Evolutionary conservation across 2,888 invertebrate genomes (phyloP).

Genomic region (Galeruca laticollis): DNA sequence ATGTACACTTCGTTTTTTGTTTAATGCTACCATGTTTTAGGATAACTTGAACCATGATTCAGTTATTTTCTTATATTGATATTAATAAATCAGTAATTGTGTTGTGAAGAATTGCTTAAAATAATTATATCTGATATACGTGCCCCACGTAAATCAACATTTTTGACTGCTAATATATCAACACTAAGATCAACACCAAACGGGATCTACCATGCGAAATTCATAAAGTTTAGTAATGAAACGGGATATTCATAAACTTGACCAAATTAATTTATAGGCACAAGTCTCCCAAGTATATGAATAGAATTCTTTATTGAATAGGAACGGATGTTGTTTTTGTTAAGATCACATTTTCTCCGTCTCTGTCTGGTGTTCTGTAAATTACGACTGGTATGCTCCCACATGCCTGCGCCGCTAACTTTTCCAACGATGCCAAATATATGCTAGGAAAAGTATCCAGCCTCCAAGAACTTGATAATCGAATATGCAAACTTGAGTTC

Average conservation of each 20-base stretch:
- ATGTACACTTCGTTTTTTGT: too few relatives aligned
- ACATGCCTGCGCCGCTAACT: slow-evolving; percentile 11
- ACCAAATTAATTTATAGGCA: background rate
- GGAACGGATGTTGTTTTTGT: slow-evolving; percentile 24
- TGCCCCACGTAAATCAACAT: too few relatives aligned
- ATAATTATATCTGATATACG: too few relatives aligned
- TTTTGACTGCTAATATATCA: background rate
- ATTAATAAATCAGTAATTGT: too few relatives aligned
- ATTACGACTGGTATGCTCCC: slow-evolving; percentile 11
- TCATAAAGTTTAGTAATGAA: background rate
- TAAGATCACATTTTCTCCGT: slow-evolving; percentile 16
- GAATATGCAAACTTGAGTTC: too few relatives aligned
- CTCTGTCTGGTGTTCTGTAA: slow-evolving; percentile 19
- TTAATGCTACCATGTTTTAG: too few relatives aligned
- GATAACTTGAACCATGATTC: too few relatives aligned
- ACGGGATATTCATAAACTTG: background rate
- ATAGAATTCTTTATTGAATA: slow-evolving; percentile 11
- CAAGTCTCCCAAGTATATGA: background rate
- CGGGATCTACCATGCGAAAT: background rate
- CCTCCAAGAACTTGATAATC: background rate
- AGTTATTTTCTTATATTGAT: too few relatives aligned
- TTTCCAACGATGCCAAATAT: slow-evolving; percentile 8
- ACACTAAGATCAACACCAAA: background rate
- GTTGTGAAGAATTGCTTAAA: too few relatives aligned
- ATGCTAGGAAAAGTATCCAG: background rate